Conservation (phyloP, 2,113 vertebrate genomes). For the Limanda limanda region DNA sequence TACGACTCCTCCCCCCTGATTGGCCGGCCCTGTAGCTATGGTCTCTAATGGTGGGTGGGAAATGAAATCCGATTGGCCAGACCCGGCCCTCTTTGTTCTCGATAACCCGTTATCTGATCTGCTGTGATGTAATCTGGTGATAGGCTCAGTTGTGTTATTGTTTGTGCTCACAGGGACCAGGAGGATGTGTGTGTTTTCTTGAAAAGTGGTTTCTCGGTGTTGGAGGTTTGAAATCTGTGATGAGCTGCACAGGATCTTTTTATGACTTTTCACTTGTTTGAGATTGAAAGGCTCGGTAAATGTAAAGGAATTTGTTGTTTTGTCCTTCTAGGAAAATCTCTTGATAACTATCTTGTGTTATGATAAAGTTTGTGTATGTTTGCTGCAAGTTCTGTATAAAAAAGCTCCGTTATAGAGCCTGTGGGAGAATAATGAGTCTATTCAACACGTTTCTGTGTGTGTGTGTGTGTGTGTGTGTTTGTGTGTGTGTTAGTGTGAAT, state of each 20-base stretch:
- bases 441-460: neutral
- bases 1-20: slow-evolving; percentile 1
- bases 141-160: slow-evolving; percentile 7
- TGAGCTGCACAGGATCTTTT: no score
- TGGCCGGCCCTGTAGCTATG: slow-evolving; percentile 10
- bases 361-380: no score
- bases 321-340: neutral
- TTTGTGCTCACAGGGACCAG: neutral
- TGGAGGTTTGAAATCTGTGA: no score
- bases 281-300: neutral
- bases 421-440: no score
- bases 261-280: no score
- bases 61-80: no score
- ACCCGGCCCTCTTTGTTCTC: slow-evolving; percentile 43
- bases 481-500: neutral
- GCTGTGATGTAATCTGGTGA: slow-evolving; percentile 28
- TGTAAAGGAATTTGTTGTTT: neutral
- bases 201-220: neutral
- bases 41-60: neutral
- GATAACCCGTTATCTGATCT: slow-evolving; percentile 32
- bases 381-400: no score
- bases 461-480: neutral
- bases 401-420: no score
- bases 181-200: neutral
- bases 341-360: no score